Evolutionary conservation across 2,797 vertebrate genomes (phyloP).

Genomic region (Sarcoramphus papa): DNA sequence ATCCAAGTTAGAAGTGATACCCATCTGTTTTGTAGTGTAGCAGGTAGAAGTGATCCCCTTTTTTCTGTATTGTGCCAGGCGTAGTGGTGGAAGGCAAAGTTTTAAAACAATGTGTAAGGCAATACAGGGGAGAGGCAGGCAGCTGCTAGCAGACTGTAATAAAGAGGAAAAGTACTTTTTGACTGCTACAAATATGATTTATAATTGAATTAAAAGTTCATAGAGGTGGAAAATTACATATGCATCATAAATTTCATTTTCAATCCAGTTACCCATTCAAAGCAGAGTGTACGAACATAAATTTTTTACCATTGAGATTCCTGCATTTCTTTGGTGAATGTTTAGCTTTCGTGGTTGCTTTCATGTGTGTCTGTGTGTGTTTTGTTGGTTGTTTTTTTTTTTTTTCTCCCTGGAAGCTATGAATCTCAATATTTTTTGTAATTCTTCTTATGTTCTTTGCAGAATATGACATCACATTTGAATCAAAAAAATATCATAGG

Average conservation of each 20-base stretch:
- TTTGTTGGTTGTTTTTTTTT: background rate
- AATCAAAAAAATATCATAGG: background rate
- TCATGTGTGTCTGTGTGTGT: background rate
- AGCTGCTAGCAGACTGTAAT: background rate
- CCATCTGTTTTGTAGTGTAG: slow-evolving; percentile 26
- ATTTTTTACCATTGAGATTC: background rate
- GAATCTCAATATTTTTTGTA: background rate
- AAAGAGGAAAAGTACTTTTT: background rate
- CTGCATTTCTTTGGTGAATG: background rate
- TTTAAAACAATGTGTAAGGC: background rate
- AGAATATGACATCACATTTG: background rate
- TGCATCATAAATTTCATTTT: background rate
- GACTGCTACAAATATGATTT: background rate
- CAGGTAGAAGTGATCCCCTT: slow-evolving; percentile 1
- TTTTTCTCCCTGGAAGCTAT: background rate
- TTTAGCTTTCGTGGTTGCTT: background rate
- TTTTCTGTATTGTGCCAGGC: background rate
- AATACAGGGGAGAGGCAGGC: background rate
- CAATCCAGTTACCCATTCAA: background rate
- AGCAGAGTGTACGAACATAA: background rate
- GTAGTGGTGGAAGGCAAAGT: background rate
- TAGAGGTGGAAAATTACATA: background rate
- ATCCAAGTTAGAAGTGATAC: background rate
- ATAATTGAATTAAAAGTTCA: slow-evolving; percentile 3
- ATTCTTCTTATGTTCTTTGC: background rate